Evolutionary conservation across 2,888 invertebrate genomes (phyloP).

Genomic region (Drosophila monieri): DNA sequence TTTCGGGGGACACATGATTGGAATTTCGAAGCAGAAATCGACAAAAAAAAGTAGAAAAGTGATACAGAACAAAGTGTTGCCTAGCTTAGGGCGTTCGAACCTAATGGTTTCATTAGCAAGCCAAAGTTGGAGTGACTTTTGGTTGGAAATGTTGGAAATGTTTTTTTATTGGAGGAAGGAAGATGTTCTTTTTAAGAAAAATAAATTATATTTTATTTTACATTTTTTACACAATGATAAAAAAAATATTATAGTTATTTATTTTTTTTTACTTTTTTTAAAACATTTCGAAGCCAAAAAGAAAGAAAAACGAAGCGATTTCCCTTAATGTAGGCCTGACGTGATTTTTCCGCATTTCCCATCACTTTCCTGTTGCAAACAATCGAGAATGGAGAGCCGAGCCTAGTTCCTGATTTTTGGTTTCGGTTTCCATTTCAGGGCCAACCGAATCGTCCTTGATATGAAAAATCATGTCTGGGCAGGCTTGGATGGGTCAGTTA

Average conservation of each 20-base stretch:
- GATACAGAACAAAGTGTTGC: conserved; percentile 17
- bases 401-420: conserved; percentile 60
- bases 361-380: conserved; percentile 63
- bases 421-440: conserved; percentile 32
- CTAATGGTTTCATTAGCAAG: conserved; percentile 35
- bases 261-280: background rate
- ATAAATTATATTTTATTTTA: background rate
- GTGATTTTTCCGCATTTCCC: conserved; percentile 58
- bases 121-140: conserved; percentile 19
- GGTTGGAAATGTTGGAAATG: background rate
- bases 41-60: conserved; percentile 1
- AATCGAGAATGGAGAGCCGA: conserved; percentile 57
- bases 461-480: conserved; percentile 68
- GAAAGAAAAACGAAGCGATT: background rate
- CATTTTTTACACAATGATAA: too few relatives aligned
- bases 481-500: conserved; percentile 63
- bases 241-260: background rate
- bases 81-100: conserved; percentile 10
- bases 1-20: conserved; percentile 33
- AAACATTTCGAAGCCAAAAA: background rate
- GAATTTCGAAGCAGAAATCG: conserved; percentile 27
- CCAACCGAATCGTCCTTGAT: conserved; percentile 52
- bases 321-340: conserved; percentile 67
- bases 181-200: background rate
- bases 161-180: background rate